phyloP scores from a whole-genome alignment of 2,888 invertebrate species.

The Melanchra persicariae region DNA sequence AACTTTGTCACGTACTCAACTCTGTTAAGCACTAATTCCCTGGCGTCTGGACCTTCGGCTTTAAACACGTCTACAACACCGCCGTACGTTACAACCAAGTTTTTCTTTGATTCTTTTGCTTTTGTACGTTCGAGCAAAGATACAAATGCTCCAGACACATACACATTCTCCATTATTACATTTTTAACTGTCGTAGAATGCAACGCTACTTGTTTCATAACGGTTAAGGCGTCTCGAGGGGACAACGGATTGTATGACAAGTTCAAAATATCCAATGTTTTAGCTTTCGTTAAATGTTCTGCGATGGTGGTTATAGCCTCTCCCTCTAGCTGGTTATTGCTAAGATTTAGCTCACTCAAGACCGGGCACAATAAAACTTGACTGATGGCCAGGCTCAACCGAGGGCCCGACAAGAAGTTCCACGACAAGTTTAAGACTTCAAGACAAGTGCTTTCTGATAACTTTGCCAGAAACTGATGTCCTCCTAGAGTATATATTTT shows the following conservation, averaged over 20 bases:
- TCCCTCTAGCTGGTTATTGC: slow-evolving; percentile 77
- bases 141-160: slow-evolving; percentile 73
- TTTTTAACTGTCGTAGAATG: slow-evolving; percentile 71
- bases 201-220: slow-evolving; percentile 72
- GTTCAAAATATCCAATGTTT: slow-evolving; percentile 75
- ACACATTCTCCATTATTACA: slow-evolving; percentile 77
- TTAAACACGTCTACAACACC: slow-evolving; percentile 64
- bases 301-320: slow-evolving; percentile 69
- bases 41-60: slow-evolving; percentile 69
- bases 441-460: slow-evolving; percentile 73
- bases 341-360: slow-evolving; percentile 74
- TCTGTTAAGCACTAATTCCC: slow-evolving; percentile 77
- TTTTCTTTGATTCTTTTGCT: slow-evolving; percentile 67
- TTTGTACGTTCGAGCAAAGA: slow-evolving; percentile 65
- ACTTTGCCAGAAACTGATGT: slow-evolving; percentile 66
- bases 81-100: slow-evolving; percentile 75
- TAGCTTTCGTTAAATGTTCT: slow-evolving; percentile 68
- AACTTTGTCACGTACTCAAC: slow-evolving; percentile 74
- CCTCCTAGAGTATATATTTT: slow-evolving; percentile 71
- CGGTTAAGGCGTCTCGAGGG: slow-evolving; percentile 72
- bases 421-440: slow-evolving; percentile 79
- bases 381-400: slow-evolving; percentile 71
- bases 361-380: slow-evolving; percentile 70
- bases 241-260: slow-evolving; percentile 80
- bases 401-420: slow-evolving; percentile 74